phyloP scores from a whole-genome alignment of 1,140 invertebrate species.

The Aphis gossypii region DNA sequence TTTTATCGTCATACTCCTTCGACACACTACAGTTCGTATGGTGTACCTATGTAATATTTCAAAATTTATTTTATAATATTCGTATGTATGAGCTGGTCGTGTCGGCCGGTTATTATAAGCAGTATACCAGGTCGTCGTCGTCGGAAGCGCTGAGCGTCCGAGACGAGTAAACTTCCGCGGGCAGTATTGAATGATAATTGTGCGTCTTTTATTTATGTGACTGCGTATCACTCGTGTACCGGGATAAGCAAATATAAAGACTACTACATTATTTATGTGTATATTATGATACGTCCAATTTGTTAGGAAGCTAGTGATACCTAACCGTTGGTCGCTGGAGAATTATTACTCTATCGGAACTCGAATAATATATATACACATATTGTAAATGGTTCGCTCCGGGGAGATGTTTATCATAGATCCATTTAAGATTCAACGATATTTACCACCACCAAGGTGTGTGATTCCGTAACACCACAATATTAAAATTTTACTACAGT shows the following conservation, averaged over 20 bases:
- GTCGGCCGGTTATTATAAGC: background rate
- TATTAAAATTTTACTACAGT: background rate
- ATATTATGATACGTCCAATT: background rate
- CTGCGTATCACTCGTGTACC: background rate
- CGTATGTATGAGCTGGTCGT: background rate
- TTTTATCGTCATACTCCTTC: background rate
- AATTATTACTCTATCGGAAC: background rate
- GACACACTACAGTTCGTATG: background rate
- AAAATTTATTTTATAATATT: background rate
- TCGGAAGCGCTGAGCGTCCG: conserved; percentile 11
- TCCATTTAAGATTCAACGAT: background rate
- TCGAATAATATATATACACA: background rate
- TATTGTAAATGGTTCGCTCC: background rate
- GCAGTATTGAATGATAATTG: background rate
- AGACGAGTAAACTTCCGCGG: background rate
- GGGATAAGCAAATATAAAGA: background rate
- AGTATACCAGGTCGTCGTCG: background rate
- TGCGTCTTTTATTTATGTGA: conserved; percentile 21
- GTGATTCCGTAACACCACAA: background rate
- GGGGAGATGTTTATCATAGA: background rate
- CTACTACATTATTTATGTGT: background rate
- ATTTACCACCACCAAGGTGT: background rate
- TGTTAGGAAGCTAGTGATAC: background rate
- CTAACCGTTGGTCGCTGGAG: background rate
- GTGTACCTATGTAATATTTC: no score